phyloP scores from a whole-genome alignment of 2,888 invertebrate species.

The Eilema griseolum region DNA sequence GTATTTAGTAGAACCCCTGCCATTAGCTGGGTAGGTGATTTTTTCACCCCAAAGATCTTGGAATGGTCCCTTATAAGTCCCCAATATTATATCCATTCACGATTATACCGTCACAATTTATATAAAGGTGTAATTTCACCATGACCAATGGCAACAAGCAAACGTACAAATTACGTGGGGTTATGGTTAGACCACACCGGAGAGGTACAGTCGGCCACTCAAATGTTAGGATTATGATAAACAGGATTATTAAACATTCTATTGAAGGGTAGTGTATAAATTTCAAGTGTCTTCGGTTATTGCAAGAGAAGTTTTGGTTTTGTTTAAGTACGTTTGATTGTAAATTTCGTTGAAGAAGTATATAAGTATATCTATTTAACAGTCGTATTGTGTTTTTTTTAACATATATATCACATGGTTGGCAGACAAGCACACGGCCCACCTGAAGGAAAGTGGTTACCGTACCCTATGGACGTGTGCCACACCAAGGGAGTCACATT shows the following conservation, averaged over 20 bases:
- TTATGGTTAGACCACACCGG: constrained; percentile 48
- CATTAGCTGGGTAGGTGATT: not conserved
- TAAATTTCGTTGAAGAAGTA: not conserved
- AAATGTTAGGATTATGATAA: constrained; percentile 47
- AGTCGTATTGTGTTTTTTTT: too few species aligned
- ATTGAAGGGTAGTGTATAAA: constrained; percentile 32
- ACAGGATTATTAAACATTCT: constrained; percentile 10
- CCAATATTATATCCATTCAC: not conserved
- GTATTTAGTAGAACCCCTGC: not conserved
- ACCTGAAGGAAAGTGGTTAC: too few species aligned
- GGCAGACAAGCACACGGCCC: too few species aligned
- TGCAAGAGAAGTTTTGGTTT: not conserved
- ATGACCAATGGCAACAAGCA: constrained; percentile 46
- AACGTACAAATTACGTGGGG: constrained; percentile 64
- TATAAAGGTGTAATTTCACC: constrained; percentile 40
- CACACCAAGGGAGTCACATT: too few species aligned
- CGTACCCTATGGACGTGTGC: too few species aligned
- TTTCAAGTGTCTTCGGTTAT: constrained; percentile 31
- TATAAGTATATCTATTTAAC: too few species aligned
- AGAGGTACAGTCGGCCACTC: constrained; percentile 44
- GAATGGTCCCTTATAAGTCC: not conserved
- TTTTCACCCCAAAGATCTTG: not conserved
- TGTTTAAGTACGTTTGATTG: not conserved
- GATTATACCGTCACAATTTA: constrained; percentile 9
- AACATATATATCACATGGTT: too few species aligned